Evolutionary conservation across 2,113 vertebrate species (phyloP).

Genomic region (Poeciliopsis prolifica): DNA sequence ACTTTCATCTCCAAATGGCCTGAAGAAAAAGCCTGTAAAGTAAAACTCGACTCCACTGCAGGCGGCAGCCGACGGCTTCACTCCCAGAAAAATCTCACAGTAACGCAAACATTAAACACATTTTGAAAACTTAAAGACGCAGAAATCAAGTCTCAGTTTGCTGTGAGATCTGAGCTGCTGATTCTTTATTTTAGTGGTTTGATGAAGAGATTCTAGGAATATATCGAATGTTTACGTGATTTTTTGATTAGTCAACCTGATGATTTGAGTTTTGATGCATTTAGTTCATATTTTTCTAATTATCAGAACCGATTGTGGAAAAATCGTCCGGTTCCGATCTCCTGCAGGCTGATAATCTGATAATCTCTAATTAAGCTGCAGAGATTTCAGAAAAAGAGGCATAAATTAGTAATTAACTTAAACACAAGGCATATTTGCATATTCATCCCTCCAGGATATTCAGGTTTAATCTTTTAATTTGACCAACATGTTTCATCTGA

Average conservation of each 20-base stretch:
- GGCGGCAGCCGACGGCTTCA: slow-evolving; percentile 55
- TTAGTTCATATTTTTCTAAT: background rate
- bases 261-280: background rate
- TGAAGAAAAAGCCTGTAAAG: slow-evolving; percentile 51
- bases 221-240: too few species aligned
- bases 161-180: background rate
- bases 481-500: too few species aligned
- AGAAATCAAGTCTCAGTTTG: background rate
- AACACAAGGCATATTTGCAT: background rate
- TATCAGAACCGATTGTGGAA: background rate
- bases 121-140: background rate
- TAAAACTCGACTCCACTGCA: slow-evolving; percentile 58
- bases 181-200: background rate
- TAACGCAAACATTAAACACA: slow-evolving; percentile 27
- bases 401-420: background rate
- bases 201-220: background rate
- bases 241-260: background rate
- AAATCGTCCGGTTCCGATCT: background rate
- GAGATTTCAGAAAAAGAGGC: background rate
- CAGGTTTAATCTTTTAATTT: background rate
- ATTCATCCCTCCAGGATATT: background rate
- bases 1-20: slow-evolving; percentile 69
- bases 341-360: too few species aligned
- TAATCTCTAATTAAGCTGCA: background rate
- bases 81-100: slow-evolving; percentile 54